Evolutionary conservation across 2,797 vertebrate genomes (phyloP).

Genomic region (Onychomys torridus): DNA sequence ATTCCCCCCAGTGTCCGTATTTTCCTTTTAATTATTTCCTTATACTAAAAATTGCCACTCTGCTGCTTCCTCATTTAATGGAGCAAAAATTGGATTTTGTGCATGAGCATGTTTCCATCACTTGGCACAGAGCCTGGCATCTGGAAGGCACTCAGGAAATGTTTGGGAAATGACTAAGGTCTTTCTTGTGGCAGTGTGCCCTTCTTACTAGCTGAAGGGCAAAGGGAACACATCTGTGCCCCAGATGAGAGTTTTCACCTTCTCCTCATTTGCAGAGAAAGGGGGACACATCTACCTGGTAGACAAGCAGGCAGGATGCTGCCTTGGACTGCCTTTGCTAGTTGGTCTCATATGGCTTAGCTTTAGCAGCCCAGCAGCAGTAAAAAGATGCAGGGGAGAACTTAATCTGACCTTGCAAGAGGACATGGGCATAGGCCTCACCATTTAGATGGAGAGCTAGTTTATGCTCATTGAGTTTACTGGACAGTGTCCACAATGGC

Average conservation of each 20-base stretch:
- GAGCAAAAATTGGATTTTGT: conserved; percentile 10
- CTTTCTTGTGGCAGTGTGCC: background rate
- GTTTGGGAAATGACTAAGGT: background rate
- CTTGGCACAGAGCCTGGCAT: background rate
- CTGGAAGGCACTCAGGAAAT: background rate
- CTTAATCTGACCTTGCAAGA: background rate
- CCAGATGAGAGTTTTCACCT: background rate
- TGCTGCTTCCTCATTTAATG: background rate
- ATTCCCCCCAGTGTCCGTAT: background rate
- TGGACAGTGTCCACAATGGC: background rate
- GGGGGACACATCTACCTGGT: background rate
- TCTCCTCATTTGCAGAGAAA: background rate
- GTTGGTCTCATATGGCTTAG: background rate
- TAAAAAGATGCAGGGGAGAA: background rate
- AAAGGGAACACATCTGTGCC: background rate
- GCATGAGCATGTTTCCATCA: background rate
- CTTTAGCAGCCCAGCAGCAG: background rate
- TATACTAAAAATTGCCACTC: background rate
- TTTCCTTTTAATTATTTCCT: background rate
- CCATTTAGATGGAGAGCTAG: background rate
- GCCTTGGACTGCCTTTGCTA: background rate
- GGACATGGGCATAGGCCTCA: accelerated
- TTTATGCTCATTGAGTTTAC: background rate
- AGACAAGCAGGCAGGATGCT: background rate
- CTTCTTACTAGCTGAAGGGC: background rate